Evolutionary conservation across 2,797 vertebrate species (phyloP).

Genomic region (Smutsia temminckii): DNA sequence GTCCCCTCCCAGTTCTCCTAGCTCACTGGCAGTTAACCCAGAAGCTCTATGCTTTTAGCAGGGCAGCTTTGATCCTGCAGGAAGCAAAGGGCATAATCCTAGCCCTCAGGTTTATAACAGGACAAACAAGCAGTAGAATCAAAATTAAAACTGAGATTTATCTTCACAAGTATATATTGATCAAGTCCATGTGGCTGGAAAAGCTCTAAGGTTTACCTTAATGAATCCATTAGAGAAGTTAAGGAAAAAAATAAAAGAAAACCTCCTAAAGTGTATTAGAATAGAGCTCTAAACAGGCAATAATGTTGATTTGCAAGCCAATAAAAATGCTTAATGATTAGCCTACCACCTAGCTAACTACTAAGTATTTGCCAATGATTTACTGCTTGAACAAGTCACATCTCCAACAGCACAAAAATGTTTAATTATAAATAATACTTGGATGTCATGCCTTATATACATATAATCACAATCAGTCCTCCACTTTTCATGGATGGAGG

Average conservation of each 20-base stretch:
- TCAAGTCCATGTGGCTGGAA: neutral
- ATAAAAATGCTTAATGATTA: slow-evolving; percentile 42
- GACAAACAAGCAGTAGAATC: neutral
- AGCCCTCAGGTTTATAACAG: neutral
- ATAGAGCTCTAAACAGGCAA: slow-evolving; percentile 38
- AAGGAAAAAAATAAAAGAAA: neutral
- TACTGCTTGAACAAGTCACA: slow-evolving; percentile 30
- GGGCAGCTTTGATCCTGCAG: neutral
- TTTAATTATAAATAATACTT: slow-evolving; percentile 55
- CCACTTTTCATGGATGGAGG: neutral
- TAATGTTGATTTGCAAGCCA: slow-evolving; percentile 51
- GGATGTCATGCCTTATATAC: neutral
- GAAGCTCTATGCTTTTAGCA: neutral
- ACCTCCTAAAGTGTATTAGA: slow-evolving; percentile 3
- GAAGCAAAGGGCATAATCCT: neutral
- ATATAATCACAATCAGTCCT: slow-evolving; percentile 44
- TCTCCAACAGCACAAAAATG: slow-evolving; percentile 39
- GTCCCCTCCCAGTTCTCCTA: fast-evolving
- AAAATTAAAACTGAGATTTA: neutral
- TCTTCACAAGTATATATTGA: fast-evolving
- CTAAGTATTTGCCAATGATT: slow-evolving; percentile 62
- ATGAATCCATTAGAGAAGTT: neutral
- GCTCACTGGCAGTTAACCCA: fast-evolving
- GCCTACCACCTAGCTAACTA: slow-evolving; percentile 52
- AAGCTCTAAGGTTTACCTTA: neutral